These are phyloP conservation scores for Microcebus murinus DNA, from an alignment of 2,113 vertebrate genomes.

Conservation along the genomic window DNA sequence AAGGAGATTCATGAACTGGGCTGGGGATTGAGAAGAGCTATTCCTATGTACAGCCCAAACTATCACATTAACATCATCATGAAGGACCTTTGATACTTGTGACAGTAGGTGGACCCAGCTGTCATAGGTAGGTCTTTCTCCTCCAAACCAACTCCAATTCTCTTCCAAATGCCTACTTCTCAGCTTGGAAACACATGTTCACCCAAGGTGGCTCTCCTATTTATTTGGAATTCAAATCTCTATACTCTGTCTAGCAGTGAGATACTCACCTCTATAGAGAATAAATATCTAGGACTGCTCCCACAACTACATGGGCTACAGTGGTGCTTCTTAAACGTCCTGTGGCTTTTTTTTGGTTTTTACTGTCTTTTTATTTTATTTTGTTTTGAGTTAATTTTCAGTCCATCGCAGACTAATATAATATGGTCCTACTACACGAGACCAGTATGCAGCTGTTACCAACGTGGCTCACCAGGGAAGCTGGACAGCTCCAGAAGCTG, in stretches of 20 bases:
- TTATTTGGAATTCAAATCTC: neutral
- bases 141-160: neutral
- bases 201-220: neutral
- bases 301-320: neutral
- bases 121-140: neutral
- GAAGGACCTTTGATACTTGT: too few relatives aligned
- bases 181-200: neutral
- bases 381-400: neutral
- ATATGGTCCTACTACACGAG: too few relatives aligned
- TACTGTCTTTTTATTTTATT: neutral
- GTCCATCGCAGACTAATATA: neutral
- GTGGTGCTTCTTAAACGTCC: neutral
- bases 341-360: neutral
- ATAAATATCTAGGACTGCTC: neutral
- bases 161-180: neutral
- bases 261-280: neutral
- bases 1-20: neutral
- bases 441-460: neutral
- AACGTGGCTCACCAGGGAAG: accelerated
- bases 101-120: neutral
- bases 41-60: neutral
- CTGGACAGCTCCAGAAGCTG: neutral
- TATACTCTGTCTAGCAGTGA: neutral
- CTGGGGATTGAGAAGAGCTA: neutral
- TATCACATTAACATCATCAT: accelerated